These are phyloP conservation scores for Dasyurus viverrinus DNA, from an alignment of 2,113 vertebrate species.

Conservation along the genomic window DNA sequence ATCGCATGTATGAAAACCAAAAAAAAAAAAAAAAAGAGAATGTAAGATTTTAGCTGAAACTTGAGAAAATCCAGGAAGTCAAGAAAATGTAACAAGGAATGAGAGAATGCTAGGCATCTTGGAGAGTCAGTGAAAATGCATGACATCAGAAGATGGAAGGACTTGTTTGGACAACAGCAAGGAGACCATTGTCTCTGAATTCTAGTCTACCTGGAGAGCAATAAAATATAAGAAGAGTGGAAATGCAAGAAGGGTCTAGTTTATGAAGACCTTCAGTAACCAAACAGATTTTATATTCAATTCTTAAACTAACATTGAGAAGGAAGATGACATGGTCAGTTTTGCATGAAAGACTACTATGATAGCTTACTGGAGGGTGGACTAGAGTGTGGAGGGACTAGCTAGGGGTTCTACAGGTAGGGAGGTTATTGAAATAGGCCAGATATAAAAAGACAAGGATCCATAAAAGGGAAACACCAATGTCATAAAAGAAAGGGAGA, in stretches of 20 bases:
- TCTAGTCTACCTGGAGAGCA: background rate
- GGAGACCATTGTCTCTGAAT: background rate
- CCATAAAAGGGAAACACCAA: background rate
- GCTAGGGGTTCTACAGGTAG: background rate
- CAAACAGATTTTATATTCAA: background rate
- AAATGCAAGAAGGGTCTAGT: background rate
- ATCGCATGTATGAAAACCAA: too few species aligned
- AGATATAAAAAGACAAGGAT: background rate
- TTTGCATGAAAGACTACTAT: background rate
- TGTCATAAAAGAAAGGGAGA: background rate
- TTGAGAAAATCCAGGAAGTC: background rate
- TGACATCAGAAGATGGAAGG: background rate
- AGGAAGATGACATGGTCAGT: background rate
- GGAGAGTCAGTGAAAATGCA: background rate
- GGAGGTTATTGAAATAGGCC: background rate
- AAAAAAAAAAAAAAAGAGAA: too few species aligned
- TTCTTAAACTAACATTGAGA: background rate
- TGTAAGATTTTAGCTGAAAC: background rate
- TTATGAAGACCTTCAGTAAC: background rate
- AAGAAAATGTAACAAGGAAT: background rate
- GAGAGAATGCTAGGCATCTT: background rate
- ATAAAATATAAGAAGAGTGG: background rate
- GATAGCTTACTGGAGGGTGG: background rate
- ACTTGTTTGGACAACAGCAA: background rate
- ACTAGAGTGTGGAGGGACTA: background rate